These are phyloP conservation scores for Anguilla anguilla DNA, from an alignment of 2,797 vertebrate genomes.

Conservation along the genomic window DNA sequence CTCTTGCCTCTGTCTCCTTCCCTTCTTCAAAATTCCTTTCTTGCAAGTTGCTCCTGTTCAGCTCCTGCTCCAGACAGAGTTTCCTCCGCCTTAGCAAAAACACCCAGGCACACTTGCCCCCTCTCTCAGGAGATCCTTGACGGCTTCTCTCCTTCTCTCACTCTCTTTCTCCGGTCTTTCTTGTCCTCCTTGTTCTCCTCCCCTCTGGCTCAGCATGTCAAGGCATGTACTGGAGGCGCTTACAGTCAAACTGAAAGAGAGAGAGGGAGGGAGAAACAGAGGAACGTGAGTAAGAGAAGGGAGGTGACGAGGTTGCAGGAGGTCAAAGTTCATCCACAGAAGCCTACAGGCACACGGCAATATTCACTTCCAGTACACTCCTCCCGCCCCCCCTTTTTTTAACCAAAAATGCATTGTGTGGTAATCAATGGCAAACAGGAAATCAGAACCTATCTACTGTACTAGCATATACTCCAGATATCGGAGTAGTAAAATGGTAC, in stretches of 20 bases:
- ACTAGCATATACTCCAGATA: background rate
- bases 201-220: conserved; percentile 65
- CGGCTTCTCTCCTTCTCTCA: conserved; percentile 49
- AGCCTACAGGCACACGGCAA: conserved; percentile 42
- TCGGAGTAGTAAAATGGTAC: too few relatives aligned
- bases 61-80: conserved; percentile 44
- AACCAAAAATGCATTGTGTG: conserved; percentile 40
- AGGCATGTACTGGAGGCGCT: conserved; percentile 58
- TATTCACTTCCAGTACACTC: conserved; percentile 26
- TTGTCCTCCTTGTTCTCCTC: conserved; percentile 61
- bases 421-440: conserved; percentile 41
- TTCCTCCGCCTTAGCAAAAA: conserved; percentile 58
- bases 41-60: conserved; percentile 41
- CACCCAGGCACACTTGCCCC: conserved; percentile 28
- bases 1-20: conserved; percentile 35
- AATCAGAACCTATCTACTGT: conserved; percentile 36
- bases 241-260: conserved; percentile 24
- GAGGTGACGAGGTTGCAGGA: conserved; percentile 58
- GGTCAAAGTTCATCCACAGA: conserved; percentile 68
- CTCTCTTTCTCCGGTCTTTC: conserved; percentile 61
- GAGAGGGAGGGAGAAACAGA: conserved; percentile 15
- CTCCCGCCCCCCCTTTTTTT: conserved; percentile 14
- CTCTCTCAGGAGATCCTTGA: conserved; percentile 44
- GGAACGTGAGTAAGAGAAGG: conserved; percentile 25
- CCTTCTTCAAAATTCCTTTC: conserved; percentile 34